Percentiles rank a stretch among this genome's conserved stretches.
phyloP scores from a whole-genome alignment of 2,888 invertebrate species.

The Polyommatus iphigenia region DNA sequence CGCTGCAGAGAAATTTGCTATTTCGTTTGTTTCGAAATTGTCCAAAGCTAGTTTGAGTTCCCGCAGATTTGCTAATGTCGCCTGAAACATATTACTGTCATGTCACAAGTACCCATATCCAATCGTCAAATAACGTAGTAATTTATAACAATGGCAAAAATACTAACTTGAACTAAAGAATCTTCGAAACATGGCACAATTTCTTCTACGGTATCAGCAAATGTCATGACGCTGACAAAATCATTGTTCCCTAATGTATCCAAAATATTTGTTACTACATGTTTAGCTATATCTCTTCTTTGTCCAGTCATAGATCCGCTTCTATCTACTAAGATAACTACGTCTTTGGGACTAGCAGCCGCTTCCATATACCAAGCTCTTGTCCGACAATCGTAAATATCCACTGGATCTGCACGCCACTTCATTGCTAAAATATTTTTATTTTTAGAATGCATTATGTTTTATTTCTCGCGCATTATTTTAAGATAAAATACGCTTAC shows the following conservation, averaged over 20 bases:
- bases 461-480: slow-evolving; percentile 76
- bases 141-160: background rate
- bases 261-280: slow-evolving; percentile 92
- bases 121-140: background rate
- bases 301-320: slow-evolving; percentile 96
- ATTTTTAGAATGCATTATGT: slow-evolving; percentile 54
- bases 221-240: slow-evolving; percentile 97
- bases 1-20: slow-evolving; percentile 96
- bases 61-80: slow-evolving; percentile 90
- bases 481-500: slow-evolving; percentile 63
- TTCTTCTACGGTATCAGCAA: slow-evolving; percentile 89
- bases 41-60: slow-evolving; percentile 90
- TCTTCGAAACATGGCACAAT: slow-evolving; percentile 94
- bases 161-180: slow-evolving; percentile 90
- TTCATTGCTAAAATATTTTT: slow-evolving; percentile 80
- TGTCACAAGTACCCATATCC: background rate
- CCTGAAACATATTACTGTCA: slow-evolving; percentile 75
- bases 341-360: slow-evolving; percentile 97
- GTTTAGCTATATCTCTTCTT: slow-evolving; percentile 93
- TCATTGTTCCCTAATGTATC: slow-evolving; percentile 99
- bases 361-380: slow-evolving; percentile 99
- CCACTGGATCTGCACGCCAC: slow-evolving; percentile 90
- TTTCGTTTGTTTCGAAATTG: slow-evolving; percentile 89
- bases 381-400: slow-evolving; percentile 96
- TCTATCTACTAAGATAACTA: slow-evolving; percentile 90